These are phyloP conservation scores for Odobenus rosmarus DNA, from an alignment of 2,113 vertebrate species.

Conservation along the genomic window DNA sequence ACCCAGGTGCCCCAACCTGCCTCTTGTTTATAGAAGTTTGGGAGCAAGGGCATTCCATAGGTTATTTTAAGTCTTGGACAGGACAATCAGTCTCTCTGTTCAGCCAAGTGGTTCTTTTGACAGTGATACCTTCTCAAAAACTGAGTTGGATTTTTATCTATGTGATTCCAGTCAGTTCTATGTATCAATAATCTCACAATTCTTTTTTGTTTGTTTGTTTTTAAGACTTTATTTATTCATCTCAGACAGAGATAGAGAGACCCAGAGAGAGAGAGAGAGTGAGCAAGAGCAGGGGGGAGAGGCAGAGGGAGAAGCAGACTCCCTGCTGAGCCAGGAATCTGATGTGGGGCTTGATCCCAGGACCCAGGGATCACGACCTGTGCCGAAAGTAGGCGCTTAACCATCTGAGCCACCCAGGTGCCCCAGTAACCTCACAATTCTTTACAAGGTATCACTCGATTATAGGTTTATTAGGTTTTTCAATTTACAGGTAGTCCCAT, in stretches of 20 bases:
- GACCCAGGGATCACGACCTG: not conserved
- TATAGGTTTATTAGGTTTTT: not conserved
- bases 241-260: not conserved
- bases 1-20: not conserved
- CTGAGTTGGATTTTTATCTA: not conserved
- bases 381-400: not conserved
- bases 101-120: not conserved
- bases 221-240: not conserved
- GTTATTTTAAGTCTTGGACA: not conserved
- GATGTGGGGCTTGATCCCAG: not conserved
- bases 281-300: not conserved
- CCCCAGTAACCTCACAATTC: not conserved
- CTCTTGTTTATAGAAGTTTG: not conserved
- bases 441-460: not conserved
- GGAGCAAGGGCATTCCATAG: not conserved
- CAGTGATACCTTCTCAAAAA: not conserved
- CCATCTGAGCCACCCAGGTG: too few relatives aligned
- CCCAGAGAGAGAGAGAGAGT: too few relatives aligned
- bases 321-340: not conserved
- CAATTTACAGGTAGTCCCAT: too few relatives aligned
- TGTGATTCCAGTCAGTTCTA: not conserved
- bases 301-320: not conserved
- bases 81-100: not conserved
- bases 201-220: not conserved
- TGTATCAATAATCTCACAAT: not conserved